Evolutionary conservation across 2,113 vertebrate genomes (phyloP), one percentile per base, ranked within the genome.

Genomic region (Pterocles gutturalis): DNA sequence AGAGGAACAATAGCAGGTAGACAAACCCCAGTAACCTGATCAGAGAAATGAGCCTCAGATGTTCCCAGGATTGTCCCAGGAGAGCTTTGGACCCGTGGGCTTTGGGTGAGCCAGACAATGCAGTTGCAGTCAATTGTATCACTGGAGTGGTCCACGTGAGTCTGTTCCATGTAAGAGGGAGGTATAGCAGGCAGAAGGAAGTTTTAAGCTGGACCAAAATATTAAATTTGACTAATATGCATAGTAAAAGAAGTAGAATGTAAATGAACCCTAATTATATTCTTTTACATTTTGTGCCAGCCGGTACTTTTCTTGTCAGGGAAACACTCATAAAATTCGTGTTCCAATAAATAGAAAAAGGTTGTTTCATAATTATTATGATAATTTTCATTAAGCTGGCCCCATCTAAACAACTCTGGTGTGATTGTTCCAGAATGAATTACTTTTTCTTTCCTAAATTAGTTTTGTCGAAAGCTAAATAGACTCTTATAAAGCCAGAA

Each of bases 401-500:
- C 36, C 46, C 43, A 38, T 53, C 45, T 77, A 88, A 90, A 92
- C 82, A 70, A 43, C 24, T 6, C 7, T 85, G 17, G 12, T 48
- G 57, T 66, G 84, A 65, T 58, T 69, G 24, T 38, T 93, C 41
- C 45, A 71, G 76, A 94, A 91, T 20, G 4, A 96, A 90, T 86
- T 79, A 79, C 64, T 67, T 58, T 79, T 82, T 41, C 13, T 41
- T 41, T 41, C 13, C 64, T 83, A 83, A 96, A 94, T 97, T 93
- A 96, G 60, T 93, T 96, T 84, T 95, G 85, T 72, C 91, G 89
- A 93, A 86, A 93, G 70, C 79, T 79, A 96, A 88, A 84, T 69
- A 78, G 12, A 33, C 17, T 41, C 29, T 26, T 69, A 25, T 64
- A 76, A 95, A 93, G 34, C 26, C 13, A 49, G 28, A 90, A 88